Evolutionary conservation across 2,888 invertebrate species (phyloP), one percentile per base, ranked within the genome.

Genomic region (Volucella inanis): DNA sequence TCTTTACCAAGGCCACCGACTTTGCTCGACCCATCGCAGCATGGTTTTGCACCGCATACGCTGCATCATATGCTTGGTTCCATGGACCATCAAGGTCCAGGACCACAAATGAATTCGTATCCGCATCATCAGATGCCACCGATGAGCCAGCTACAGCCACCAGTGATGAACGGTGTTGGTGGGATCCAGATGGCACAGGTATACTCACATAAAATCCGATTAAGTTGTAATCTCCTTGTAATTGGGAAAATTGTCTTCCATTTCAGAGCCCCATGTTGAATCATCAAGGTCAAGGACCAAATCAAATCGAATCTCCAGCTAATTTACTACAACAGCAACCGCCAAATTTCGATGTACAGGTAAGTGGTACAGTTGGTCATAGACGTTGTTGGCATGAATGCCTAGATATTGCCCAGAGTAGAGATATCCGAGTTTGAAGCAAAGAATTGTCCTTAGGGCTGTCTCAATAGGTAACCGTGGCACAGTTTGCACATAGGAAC

Each of bases 321-420:
- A 92, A 92, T 91, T 89, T 92, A 64, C 88, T 92, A 88, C 92
- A 94, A 90, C 95, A 95, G 89, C 95, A 95, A 89, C 95, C 94
- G 89, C 95, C 95, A 90, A 95, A 95, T 90, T 96, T 95, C 92
- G 96, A 96, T 92, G 95, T 96, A 90, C 96, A 96, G 96, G 96
- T 96, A 89, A 92, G 94, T 92, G 54, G 14, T 18, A 14, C n/a
- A 8, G 8, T 45, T 39, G 9, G 38, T 39, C 4, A 31, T 31
- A 31, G 31, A 31, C 6, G 31, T 6, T 31, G 31, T 31, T 31
- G 31, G 31, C 31, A 31, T 31, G 31, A 1, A 31, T 31, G 31
- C 31, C 31, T 31, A 31, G 31, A 31, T 4, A 31, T 31, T 6
- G 31, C 31, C 31, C 31, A 3, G 31, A 31, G 6, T 31, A 31